Evolutionary conservation across 23 tunicate species (phyloP), one percentile per base, ranked within the genome.

Genomic region (Diplosoma virens): DNA sequence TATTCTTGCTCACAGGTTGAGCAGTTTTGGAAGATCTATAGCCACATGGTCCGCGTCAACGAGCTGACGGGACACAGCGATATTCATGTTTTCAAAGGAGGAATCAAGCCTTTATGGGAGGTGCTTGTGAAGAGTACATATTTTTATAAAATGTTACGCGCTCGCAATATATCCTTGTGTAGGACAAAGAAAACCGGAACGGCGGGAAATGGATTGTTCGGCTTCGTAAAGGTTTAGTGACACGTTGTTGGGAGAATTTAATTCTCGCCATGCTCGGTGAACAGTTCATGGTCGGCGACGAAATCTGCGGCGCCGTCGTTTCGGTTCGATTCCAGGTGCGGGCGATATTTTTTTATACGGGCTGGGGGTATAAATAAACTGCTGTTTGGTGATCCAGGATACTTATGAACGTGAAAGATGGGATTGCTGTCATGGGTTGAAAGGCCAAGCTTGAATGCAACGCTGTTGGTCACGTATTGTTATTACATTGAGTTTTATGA

Each of bases 201-300:
- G 99, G 99, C 20, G 99, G 99, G 20, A 86, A 86, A 30, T 95
- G 99, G 99, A 77, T 91, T 35, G 93, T 95, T 5, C 80, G 96
- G 2, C 37, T 95, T 5, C 81, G 96, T 24, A 91, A 91, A 63
- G 97, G 87, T 37, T 45, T 75, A 26, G 95, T 88, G 9, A 47
- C 90, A 0, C 47, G 93, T 3, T 84, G 91, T 71, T 95, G 99
- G 99, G 99, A 95, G 56, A 85, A 95, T 56, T 33, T 91, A 22
- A 81, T 95, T 31, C 80, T 95, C 67, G 99, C 99, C 21, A 89
- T 95, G 87, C 77, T 89, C 29, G 99, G 99, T 0, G 99, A 95
- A 48, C 99, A 95, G 83, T 95, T 95, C 37, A 84, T 89, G 87
- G 99, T 95, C 25, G 99, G 99, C 0, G 99, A 95, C 54, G 99